Evolutionary conservation across 2,113 vertebrate species (phyloP), one percentile per base, ranked within the genome.

Genomic region (Pygoscelis antarcticus): DNA sequence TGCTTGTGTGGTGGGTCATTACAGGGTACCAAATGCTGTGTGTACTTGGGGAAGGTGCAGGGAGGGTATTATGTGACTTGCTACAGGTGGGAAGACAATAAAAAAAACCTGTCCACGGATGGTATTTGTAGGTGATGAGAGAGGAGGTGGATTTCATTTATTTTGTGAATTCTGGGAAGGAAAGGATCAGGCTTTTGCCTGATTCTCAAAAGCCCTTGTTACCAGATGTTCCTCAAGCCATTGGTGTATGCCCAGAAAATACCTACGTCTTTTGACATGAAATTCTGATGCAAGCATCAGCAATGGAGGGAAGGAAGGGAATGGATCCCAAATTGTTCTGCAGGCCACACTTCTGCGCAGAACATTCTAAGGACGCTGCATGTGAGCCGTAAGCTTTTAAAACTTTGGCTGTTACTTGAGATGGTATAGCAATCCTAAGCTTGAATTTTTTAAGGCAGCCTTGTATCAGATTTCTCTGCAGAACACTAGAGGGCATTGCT

Each of bases 401-500:
- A 93, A 54, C 2, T 0, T 70, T 22, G n/a, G 20, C 26, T 78
- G 13, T 79, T 26, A 20, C 18, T 78, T 65, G 42, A 57, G 23
- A 18, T 38, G 26, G 27, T 64, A 2, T 46, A 62, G 65, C n/a
- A 54, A 5, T 70, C 21, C 20, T n/a, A 44, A 83, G 3, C 36
- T 58, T 32, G 9, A 47, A 9, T 58, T 61, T 51, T 54, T 55
- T 52, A 38, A 44, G 16, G 26, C 26, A 79, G 27, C 52, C 51
- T 40, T 21, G 15, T 30, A 6, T 8, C 30, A 11, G 30, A 25
- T 89, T 91, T 87, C 85, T 68, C n/a, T 69, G 47, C 44, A 76
- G 52, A 89, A 79, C 97, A 30, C 91, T 97, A 98, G 97, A 91
- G 96, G 96, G 97, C 92, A 79, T 91, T 94, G 92, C 68, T 96